A percentile compares a stretch with the other conserved stretches of the same genome.
Conservation (phyloP, 2,113 vertebrate species). For the Rhea pennata region DNA sequence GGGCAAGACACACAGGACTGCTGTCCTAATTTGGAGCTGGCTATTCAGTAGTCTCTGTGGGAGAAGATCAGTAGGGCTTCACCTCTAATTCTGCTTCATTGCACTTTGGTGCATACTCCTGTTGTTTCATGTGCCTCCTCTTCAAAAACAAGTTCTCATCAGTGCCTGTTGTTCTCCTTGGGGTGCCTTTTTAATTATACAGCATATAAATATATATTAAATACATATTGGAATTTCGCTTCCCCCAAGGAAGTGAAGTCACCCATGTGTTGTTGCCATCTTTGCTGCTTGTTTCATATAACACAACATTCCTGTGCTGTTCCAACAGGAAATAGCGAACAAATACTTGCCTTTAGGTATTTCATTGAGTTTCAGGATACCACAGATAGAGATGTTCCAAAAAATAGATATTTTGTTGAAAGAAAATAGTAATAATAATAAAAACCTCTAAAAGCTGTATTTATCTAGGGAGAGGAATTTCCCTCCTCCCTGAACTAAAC, state of each 20-base stretch:
- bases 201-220: constrained; percentile 4
- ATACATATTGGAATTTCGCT: constrained; percentile 10
- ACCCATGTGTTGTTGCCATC: neutral
- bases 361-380: constrained; percentile 53
- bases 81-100: neutral
- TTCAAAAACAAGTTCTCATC: neutral
- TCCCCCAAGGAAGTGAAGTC: constrained; percentile 23
- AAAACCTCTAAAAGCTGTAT: neutral
- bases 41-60: neutral
- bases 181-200: neutral
- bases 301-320: constrained; percentile 48
- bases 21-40: neutral
- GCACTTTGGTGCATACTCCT: neutral
- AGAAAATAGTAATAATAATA: neutral
- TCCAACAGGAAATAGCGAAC: constrained; percentile 64
- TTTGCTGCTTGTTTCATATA: constrained; percentile 47
- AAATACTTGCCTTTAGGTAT: constrained; percentile 60
- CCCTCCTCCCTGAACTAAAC: neutral
- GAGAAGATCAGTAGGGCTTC: neutral
- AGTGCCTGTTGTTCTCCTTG: neutral
- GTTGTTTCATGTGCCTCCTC: neutral
- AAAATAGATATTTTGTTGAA: neutral
- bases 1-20: neutral
- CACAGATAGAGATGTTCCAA: constrained; percentile 19
- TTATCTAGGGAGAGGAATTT: constrained; percentile 8